Evolutionary conservation across 1,140 invertebrate genomes (phyloP).

Genomic region (Antheraea pernyi): DNA sequence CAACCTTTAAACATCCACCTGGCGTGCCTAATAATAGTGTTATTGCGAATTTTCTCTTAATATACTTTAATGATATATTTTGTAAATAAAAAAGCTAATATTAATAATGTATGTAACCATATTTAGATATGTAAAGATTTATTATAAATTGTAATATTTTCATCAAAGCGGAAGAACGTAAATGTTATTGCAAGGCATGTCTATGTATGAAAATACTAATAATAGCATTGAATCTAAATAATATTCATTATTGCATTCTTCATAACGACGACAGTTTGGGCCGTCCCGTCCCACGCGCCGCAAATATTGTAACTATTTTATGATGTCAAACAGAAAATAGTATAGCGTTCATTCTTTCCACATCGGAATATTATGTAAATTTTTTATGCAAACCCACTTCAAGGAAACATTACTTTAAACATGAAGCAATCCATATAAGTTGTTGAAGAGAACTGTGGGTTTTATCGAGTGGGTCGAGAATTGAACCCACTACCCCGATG

Average conservation of each 20-base stretch:
- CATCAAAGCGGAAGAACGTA: no score
- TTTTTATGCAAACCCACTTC: constrained; percentile 21
- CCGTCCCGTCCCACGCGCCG: neutral
- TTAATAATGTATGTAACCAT: no score
- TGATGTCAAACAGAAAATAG: constrained; percentile 5
- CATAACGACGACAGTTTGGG: neutral
- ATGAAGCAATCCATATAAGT: constrained; percentile 26
- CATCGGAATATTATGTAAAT: constrained; percentile 16
- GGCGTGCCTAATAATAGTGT: no score
- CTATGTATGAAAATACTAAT: no score
- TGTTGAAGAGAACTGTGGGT: constrained; percentile 34
- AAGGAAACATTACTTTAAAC: constrained; percentile 22
- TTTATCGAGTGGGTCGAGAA: constrained; percentile 24
- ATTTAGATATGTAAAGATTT: no score
- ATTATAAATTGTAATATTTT: no score
- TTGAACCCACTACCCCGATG: constrained; percentile 28
- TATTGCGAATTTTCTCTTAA: no score
- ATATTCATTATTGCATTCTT: neutral
- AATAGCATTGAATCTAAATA: neutral
- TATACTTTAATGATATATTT: no score
- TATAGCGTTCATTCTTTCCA: neutral
- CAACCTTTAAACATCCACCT: no score
- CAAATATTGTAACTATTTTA: neutral
- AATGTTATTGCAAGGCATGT: no score
- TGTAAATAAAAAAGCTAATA: no score